Conservation (phyloP, 2,797 vertebrate genomes). For the Mormyrops attenuatus region DNA sequence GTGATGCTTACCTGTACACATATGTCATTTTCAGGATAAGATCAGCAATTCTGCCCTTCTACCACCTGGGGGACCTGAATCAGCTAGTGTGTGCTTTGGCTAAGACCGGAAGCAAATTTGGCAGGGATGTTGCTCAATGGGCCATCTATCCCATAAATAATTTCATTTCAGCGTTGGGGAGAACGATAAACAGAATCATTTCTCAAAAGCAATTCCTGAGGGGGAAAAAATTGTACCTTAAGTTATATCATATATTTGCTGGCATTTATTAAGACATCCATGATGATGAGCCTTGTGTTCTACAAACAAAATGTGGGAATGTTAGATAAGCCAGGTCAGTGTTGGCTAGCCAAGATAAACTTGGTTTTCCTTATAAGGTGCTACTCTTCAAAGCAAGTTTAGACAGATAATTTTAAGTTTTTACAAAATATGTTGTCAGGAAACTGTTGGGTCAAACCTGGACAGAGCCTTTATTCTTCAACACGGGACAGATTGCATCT, state of each 20-base stretch:
- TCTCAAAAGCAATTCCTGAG: not conserved
- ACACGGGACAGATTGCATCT: not conserved
- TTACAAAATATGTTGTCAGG: not conserved
- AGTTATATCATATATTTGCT: too few relatives aligned
- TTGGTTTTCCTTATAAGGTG: too few relatives aligned
- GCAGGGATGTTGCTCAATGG: not conserved
- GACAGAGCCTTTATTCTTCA: not conserved
- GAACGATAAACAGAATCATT: too few relatives aligned
- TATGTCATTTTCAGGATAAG: slow-evolving; percentile 45
- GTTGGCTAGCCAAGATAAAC: too few relatives aligned
- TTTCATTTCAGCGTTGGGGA: too few relatives aligned
- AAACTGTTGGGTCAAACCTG: not conserved
- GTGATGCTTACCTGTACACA: slow-evolving; percentile 55
- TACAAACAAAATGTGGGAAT: too few relatives aligned
- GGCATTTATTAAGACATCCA: too few relatives aligned
- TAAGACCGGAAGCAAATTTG: not conserved
- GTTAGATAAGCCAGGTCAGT: too few relatives aligned
- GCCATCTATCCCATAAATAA: not conserved
- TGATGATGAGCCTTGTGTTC: too few relatives aligned
- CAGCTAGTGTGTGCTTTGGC: not conserved
- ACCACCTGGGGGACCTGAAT: slow-evolving; percentile 26
- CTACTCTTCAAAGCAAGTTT: too few relatives aligned
- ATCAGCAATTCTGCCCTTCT: slow-evolving; percentile 53
- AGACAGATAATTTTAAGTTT: too few relatives aligned
- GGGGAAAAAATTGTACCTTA: not conserved